phyloP scores from a whole-genome alignment of 1,140 invertebrate species.

The Megalonaias nervosa region DNA sequence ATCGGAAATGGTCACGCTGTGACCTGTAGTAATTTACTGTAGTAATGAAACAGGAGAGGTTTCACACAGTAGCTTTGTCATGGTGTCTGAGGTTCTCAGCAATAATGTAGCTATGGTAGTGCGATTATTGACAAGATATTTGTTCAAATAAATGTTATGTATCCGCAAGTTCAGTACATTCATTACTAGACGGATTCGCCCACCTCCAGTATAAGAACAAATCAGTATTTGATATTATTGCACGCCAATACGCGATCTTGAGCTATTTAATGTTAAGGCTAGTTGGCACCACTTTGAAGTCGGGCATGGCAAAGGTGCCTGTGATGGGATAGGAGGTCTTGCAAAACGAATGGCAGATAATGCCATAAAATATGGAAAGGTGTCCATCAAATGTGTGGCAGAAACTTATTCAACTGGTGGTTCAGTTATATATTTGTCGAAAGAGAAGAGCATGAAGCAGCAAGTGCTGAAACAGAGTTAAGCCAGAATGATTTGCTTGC shows the following conservation, averaged over 20 bases:
- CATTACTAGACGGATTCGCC: too few species aligned
- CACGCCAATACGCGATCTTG: neutral
- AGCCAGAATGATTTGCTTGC: too few species aligned
- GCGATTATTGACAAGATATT: conserved; percentile 28
- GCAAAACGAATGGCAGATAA: neutral
- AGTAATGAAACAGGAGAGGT: conserved; percentile 8
- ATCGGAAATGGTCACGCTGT: conserved; percentile 23
- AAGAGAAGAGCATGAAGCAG: too few species aligned
- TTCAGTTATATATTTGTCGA: too few species aligned
- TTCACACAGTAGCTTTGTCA: conserved; percentile 30
- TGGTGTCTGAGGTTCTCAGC: conserved; percentile 21
- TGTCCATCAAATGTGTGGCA: too few species aligned
- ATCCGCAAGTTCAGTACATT: neutral
- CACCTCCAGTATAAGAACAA: neutral
- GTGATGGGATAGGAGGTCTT: neutral
- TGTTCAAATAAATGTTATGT: conserved; percentile 7
- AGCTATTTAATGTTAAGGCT: neutral
- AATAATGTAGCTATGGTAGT: conserved; percentile 25
- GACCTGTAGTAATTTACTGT: conserved; percentile 27
- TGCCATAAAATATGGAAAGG: neutral
- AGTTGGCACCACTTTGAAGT: neutral
- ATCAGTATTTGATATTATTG: neutral
- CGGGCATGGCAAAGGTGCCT: conserved; percentile 3
- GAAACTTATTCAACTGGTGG: too few species aligned
- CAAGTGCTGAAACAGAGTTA: too few species aligned